Percentiles rank a stretch among this genome's conserved stretches.
These are phyloP conservation scores for Drosophila mojavensis DNA, from an alignment of 1,140 invertebrate genomes.

Conservation along the genomic window DNA sequence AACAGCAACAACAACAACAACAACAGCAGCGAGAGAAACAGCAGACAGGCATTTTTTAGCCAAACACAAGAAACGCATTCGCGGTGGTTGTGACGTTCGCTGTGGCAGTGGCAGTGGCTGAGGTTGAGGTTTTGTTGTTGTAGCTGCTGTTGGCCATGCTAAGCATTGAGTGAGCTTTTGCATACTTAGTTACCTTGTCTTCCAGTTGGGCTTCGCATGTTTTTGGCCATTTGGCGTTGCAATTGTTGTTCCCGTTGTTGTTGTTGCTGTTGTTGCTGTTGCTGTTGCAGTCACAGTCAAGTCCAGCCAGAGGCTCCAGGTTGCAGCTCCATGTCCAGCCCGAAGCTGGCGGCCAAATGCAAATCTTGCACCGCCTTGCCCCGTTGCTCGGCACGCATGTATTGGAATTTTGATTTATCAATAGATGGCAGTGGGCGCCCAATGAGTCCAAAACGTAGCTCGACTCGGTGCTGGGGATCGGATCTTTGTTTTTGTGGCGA, in stretches of 20 bases:
- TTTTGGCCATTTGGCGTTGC: constrained; percentile 70
- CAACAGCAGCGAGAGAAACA: constrained; percentile 35
- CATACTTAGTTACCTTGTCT: constrained; percentile 31
- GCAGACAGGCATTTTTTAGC: constrained; percentile 47
- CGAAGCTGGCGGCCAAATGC: constrained; percentile 69
- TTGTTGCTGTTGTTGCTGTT: constrained; percentile 12
- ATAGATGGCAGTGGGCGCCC: constrained; percentile 59
- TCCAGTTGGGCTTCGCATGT: constrained; percentile 63
- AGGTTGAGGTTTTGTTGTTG: constrained; percentile 13
- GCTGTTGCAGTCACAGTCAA: constrained; percentile 28
- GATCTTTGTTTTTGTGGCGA: constrained; percentile 54
- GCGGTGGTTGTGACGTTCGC: constrained; percentile 22
- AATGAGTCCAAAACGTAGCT: constrained; percentile 28
- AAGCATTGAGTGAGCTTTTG: constrained; percentile 40
- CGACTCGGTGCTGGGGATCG: neutral
- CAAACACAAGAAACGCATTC: constrained; percentile 80
- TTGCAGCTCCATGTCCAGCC: constrained; percentile 47
- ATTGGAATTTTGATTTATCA: constrained; percentile 82
- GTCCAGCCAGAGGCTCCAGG: constrained; percentile 36
- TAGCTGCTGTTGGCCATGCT: constrained; percentile 29
- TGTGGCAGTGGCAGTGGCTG: constrained; percentile 20
- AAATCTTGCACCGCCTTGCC: constrained; percentile 43
- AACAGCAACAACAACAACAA: constrained; percentile 41
- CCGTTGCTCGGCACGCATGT: constrained; percentile 67
- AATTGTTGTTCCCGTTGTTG: constrained; percentile 22